Evolutionary conservation across 2,113 vertebrate species (phyloP), one percentile per base, ranked within the genome.

Genomic region (Trematocara stigmaticum): DNA sequence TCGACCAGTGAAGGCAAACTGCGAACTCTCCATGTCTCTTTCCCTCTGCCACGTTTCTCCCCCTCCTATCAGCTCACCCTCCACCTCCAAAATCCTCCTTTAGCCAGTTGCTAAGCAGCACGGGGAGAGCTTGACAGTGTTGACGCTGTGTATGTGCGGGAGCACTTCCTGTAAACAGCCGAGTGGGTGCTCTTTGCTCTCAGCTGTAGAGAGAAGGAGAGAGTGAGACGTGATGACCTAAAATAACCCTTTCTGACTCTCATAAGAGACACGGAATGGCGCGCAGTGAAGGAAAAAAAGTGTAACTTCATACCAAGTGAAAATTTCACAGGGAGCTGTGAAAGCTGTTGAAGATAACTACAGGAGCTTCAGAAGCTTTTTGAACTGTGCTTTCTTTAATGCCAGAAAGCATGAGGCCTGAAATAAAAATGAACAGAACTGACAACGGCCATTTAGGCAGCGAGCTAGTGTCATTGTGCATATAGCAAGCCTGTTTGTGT

Each of bases 51-150:
- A 10, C 5, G 13, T 45, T 34, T 23, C 23, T 49, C 78, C 34
- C 51, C 20, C 76, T 26, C 51, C 79, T 29, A 18, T 40, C 49
- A n/a, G 5, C 64, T 40, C 64, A 23, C 40, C 84, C 49, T 55
- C 85, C 83, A 47, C 20, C 57, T 82, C 57, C 51, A 38, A 85
- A 85, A 86, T 86, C 26, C 69, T 91, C 87, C 81, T 87, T 78
- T 57, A 71, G 82, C 61, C 20, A 52, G 93, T 96, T 95, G 93
- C 95, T 92, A 94, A 93, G 95, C 95, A 96, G 95, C 94, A 51
- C 15, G 10, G 78, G 81, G 84, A 84, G 90, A 85, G 92, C 90
- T 93, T 87, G 88, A 89, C 87, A 51, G 86, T 82, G 90, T 91
- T 94, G 93, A 93, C 76, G 87, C 82, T 59, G 83, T 83, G 64